Evolutionary conservation across 2,888 invertebrate species (phyloP).

Genomic region (Lasius platythorax): DNA sequence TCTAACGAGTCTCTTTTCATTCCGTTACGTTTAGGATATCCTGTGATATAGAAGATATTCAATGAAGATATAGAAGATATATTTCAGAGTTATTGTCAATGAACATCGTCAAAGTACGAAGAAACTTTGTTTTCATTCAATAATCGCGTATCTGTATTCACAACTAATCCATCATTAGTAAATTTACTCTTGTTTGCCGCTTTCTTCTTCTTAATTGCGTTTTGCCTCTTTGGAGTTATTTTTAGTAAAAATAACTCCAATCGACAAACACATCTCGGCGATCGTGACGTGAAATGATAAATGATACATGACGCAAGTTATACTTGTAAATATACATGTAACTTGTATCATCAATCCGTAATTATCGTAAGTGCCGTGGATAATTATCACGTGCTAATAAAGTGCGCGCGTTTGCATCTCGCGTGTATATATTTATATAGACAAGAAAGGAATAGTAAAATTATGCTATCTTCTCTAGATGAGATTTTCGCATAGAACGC

Average conservation of each 20-base stretch:
- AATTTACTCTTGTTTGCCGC: not conserved
- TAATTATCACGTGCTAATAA: conserved; percentile 8
- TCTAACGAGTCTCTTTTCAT: not conserved
- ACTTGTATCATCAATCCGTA: conserved; percentile 32
- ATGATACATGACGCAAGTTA: conserved; percentile 14
- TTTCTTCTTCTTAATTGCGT: not conserved
- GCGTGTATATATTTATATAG: not conserved
- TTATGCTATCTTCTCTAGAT: not conserved
- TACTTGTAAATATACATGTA: conserved; percentile 6
- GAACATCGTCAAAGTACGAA: not conserved
- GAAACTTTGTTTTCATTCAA: not conserved
- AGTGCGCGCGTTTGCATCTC: not conserved
- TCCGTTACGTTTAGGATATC: not conserved
- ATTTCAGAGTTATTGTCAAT: not conserved
- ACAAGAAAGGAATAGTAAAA: not conserved
- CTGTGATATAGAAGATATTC: not conserved
- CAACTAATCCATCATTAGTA: conserved; percentile 10
- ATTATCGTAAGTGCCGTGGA: not conserved
- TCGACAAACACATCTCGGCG: not conserved
- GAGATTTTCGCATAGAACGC: not conserved
- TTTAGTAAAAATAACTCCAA: not conserved
- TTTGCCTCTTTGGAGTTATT: conserved; percentile 1
- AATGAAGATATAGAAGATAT: not conserved
- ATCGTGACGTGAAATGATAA: conserved; percentile 15
- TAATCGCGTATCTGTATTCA: not conserved